Percentiles rank a stretch among this genome's conserved stretches.
Evolutionary conservation across 1,140 invertebrate genomes (phyloP).

Genomic region (Pseudomyrmex pallidus): DNA sequence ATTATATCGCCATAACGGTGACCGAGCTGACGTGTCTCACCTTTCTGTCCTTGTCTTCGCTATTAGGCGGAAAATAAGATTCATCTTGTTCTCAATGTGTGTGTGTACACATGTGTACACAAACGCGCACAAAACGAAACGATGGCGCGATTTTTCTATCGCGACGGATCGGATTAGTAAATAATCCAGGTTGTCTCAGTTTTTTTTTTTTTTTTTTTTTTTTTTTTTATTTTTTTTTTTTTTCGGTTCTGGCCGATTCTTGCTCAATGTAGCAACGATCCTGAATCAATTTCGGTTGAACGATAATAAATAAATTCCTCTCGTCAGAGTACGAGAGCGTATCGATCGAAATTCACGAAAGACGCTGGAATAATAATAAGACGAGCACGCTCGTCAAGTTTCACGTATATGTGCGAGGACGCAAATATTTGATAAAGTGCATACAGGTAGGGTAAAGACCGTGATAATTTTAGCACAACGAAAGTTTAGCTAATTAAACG

Average conservation of each 20-base stretch:
- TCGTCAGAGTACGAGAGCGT: not conserved
- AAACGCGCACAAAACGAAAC: constrained; percentile 31
- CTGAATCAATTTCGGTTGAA: constrained; percentile 30
- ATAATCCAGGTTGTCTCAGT: constrained; percentile 32
- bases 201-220: constrained; percentile 13
- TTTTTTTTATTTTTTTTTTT: constrained; percentile 30
- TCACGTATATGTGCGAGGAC: not conserved
- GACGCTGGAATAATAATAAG: constrained; percentile 23
- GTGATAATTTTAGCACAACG: constrained; percentile 31
- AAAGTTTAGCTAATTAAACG: constrained; percentile 50
- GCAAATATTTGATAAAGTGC: constrained; percentile 38
- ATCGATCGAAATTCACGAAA: constrained; percentile 6
- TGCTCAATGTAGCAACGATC: not conserved
- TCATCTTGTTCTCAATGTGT: constrained; percentile 64
- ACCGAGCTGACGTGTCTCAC: constrained; percentile 62
- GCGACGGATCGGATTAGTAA: constrained; percentile 40
- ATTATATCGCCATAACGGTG: constrained; percentile 73
- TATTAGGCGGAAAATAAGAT: constrained; percentile 71
- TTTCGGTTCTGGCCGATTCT: not conserved
- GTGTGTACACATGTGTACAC: no score
- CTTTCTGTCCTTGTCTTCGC: constrained; percentile 52
- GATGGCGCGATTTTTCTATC: constrained; percentile 50
- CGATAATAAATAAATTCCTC: constrained; percentile 31
- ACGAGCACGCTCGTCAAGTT: not conserved
- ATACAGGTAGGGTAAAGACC: not conserved